Conservation (phyloP, 2,113 vertebrate species). For the Myotis lucifugus region DNA sequence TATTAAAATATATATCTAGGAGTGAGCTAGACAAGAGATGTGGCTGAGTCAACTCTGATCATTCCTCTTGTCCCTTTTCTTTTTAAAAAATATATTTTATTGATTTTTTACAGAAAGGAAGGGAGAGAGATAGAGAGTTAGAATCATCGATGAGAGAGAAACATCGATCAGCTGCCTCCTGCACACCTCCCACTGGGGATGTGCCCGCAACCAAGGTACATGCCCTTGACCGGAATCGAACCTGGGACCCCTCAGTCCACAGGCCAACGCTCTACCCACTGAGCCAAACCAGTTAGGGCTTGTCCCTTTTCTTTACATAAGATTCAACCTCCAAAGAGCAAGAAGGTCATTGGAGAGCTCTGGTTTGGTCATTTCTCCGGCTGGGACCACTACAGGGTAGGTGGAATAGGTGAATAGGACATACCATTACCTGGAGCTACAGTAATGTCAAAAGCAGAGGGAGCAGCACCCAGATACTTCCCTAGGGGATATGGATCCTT, state of each 20-base stretch:
- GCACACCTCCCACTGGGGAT: too few species aligned
- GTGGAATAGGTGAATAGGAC: neutral
- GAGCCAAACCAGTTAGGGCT: neutral
- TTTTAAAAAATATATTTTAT: neutral
- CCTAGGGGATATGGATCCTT: neutral
- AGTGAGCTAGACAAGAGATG: neutral
- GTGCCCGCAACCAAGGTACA: too few species aligned
- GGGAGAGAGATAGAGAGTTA: too few species aligned
- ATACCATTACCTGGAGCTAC: neutral
- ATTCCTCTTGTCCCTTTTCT: neutral
- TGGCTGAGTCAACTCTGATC: neutral
- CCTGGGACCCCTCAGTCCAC: too few species aligned
- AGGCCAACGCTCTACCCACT: too few species aligned
- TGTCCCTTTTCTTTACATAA: neutral
- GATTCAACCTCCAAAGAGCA: neutral
- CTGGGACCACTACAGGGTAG: neutral
- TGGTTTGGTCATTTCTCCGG: neutral
- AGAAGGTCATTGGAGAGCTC: neutral
- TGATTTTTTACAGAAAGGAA: too few species aligned
- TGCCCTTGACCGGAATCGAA: too few species aligned
- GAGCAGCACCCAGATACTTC: neutral
- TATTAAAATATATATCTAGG: neutral
- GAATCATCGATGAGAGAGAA: too few species aligned
- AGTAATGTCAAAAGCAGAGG: neutral
- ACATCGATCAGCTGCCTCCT: too few species aligned